Conservation (phyloP, 2,888 invertebrate species). For the Nudaria mundana region DNA sequence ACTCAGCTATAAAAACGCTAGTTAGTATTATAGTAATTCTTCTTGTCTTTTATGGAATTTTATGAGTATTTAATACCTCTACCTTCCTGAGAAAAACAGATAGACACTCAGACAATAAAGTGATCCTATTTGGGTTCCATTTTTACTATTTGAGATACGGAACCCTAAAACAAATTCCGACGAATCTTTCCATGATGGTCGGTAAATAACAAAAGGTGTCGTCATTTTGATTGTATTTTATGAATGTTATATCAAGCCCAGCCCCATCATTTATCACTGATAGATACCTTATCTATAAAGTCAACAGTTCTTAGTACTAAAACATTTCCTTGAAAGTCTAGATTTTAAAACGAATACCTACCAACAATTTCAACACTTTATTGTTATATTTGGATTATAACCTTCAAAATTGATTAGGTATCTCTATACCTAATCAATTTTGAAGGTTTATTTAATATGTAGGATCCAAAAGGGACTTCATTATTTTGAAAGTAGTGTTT, state of each 20-base stretch:
- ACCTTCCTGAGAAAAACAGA: no score
- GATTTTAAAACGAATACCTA: constrained; percentile 10
- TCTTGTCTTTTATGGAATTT: no score
- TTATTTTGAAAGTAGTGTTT: no score
- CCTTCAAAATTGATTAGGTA: constrained; percentile 9
- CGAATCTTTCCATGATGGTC: background rate
- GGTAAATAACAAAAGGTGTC: constrained; percentile 2
- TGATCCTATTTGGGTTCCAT: no score
- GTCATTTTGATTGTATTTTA: background rate
- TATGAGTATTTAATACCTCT: no score
- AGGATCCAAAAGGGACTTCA: no score
- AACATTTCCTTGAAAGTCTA: constrained; percentile 30
- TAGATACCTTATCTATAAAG: constrained; percentile 28
- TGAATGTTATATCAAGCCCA: constrained; percentile 1
- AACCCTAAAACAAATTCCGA: background rate
- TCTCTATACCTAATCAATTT: no score
- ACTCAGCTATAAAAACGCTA: background rate
- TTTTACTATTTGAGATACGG: background rate
- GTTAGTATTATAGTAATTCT: no score
- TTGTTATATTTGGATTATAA: no score
- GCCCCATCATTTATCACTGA: constrained; percentile 12
- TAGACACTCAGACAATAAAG: no score
- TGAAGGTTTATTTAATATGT: no score
- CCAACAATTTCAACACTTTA: no score
- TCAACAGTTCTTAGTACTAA: constrained; percentile 31